Evolutionary conservation across 2,888 invertebrate genomes (phyloP).

Genomic region (Hofmannophila pseudospretella): DNA sequence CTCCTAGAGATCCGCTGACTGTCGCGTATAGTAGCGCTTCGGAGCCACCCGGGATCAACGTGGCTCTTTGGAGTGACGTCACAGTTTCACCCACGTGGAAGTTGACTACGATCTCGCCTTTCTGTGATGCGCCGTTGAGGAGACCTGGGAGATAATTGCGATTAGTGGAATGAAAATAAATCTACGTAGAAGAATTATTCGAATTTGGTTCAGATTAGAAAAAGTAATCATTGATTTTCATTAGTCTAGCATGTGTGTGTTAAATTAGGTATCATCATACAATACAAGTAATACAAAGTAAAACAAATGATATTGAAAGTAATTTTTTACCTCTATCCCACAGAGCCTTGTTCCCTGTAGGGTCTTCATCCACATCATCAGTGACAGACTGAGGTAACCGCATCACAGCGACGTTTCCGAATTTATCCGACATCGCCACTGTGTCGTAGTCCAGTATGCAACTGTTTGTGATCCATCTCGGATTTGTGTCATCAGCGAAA

Average conservation of each 20-base stretch:
- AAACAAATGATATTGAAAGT: not conserved
- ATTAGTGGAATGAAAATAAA: not conserved
- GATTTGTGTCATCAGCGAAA: constrained; percentile 98
- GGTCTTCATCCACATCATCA: constrained; percentile 99
- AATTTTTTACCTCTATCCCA: constrained; percentile 86
- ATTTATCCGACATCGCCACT: constrained; percentile 97
- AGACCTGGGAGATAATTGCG: constrained; percentile 77
- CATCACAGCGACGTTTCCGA: constrained; percentile 96
- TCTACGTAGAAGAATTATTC: not conserved
- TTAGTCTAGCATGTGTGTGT: constrained; percentile 77
- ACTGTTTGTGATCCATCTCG: constrained; percentile 95
- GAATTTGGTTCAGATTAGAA: constrained; percentile 35
- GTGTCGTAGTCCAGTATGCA: constrained; percentile 97
- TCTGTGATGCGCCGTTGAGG: constrained; percentile 97
- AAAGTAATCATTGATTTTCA: constrained; percentile 64
- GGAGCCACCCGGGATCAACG: constrained; percentile 97
- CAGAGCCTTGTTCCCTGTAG: constrained; percentile 97
- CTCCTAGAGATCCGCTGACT: constrained; percentile 94
- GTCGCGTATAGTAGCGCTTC: constrained; percentile 98
- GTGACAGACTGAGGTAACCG: constrained; percentile 93
- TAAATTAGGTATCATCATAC: constrained; percentile 55
- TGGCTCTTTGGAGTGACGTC: constrained; percentile 96
- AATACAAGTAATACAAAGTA: not conserved
- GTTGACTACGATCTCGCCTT: constrained; percentile 93
- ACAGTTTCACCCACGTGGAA: constrained; percentile 98